Evolutionary conservation across 1,140 invertebrate species (phyloP), one percentile per base, ranked within the genome.

Genomic region (Hesperophylax magnus): DNA sequence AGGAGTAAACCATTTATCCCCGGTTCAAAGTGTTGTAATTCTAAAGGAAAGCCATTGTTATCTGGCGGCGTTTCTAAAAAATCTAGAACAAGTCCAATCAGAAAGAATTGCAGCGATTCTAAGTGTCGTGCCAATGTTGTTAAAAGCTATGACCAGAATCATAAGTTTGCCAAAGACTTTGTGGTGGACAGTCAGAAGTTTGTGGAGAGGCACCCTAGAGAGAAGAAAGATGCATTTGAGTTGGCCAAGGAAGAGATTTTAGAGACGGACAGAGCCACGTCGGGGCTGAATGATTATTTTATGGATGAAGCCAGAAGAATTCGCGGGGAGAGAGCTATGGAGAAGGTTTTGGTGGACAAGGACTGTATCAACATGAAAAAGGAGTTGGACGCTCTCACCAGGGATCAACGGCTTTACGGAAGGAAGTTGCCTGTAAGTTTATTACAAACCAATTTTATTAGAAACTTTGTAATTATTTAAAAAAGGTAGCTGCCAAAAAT

Each of bases 341-440:
- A 86, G 1, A 89, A 86, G 79, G 86, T 89, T 63, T 87, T 85
- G 85, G 85, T 88, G 54, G 87, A 90, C 56, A 90, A 88, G 76
- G 89, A 90, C 79, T 89, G 87, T 75, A 87, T 85, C 72, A 87
- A 89, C 47, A 89, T 88, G 76, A 83, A 89, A 52, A 85, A 85
- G 11, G 89, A 90, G 85, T 84, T 90, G n/a, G 89, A 88, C 79
- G 84, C 86, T n/a, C 79, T 89, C 24, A 85, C 86, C 18, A 90
- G 87, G 82, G 86, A 87, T 61, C 86, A 84, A 63, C 54, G 79
- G 6, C 63, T 78, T 85, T 81, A 85, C 54, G 85, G 18, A 85
- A 86, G 76, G 86, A 88, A 86, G 83, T 85, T 76, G 22, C 72
- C 77, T 22, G 78, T 82, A 82, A 78, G 78, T 80, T 60, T 69